phyloP scores from a whole-genome alignment of 2,797 vertebrate species.

The Cryptoblepharus egeriae region DNA sequence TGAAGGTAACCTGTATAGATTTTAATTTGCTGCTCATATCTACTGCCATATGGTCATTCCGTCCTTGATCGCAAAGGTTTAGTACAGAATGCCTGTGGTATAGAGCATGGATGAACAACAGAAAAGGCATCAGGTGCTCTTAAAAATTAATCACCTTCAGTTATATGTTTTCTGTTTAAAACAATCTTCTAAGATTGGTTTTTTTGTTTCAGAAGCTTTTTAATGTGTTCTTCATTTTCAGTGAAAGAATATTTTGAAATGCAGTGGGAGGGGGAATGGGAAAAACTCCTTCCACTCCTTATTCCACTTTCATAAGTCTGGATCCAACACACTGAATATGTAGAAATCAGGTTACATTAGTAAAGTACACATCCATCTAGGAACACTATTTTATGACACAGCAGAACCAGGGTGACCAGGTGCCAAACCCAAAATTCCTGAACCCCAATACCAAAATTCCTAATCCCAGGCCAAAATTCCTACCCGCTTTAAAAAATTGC shows the following conservation, averaged over 20 bases:
- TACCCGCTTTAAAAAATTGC: too few relatives aligned
- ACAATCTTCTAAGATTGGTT: neutral
- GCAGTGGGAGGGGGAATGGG: too few relatives aligned
- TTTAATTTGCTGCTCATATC: conserved; percentile 44
- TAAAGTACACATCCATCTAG: neutral
- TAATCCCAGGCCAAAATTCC: too few relatives aligned
- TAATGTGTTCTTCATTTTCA: neutral
- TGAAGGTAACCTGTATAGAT: conserved; percentile 31
- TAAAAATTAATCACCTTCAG: neutral
- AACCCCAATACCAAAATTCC: too few relatives aligned
- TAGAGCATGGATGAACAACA: neutral
- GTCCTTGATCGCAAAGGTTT: conserved; percentile 43
- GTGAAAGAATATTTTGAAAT: neutral
- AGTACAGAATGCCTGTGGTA: neutral
- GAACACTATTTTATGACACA: too few relatives aligned
- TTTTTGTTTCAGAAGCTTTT: neutral
- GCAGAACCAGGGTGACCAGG: too few relatives aligned
- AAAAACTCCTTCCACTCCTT: too few relatives aligned
- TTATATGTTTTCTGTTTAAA: neutral
- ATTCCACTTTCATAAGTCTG: too few relatives aligned
- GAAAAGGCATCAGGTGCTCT: neutral
- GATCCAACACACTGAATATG: neutral
- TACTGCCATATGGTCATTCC: conserved; percentile 36
- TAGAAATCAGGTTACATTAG: neutral
- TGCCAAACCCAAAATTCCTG: too few relatives aligned